Evolutionary conservation across 1,140 invertebrate genomes (phyloP).

Genomic region (Teleopsis dalmanni): DNA sequence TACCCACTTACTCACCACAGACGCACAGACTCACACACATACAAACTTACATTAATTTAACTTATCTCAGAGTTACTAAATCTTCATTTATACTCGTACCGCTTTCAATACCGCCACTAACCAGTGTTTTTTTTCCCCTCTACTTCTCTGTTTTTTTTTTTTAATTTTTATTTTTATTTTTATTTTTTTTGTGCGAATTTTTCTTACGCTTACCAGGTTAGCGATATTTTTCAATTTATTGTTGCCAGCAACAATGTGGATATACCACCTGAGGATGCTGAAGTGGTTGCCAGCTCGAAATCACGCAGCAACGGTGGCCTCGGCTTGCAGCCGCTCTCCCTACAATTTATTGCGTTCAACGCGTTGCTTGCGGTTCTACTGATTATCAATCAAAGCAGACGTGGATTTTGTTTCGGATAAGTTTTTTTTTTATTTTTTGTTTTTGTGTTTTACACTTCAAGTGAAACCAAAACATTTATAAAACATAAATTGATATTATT

Average conservation of each 20-base stretch:
- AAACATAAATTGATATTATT: no score
- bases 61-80: no score
- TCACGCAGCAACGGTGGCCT: constrained; percentile 32
- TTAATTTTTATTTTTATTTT: constrained; percentile 9
- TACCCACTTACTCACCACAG: no score
- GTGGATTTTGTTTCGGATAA: constrained; percentile 7
- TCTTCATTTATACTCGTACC: no score
- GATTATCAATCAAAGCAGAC: constrained; percentile 1
- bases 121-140: neutral
- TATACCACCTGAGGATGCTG: constrained; percentile 38
- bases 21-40: no score
- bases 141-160: no score
- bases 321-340: neutral
- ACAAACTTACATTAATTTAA: no score
- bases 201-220: constrained; percentile 47
- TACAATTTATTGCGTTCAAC: neutral
- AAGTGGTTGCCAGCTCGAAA: constrained; percentile 42
- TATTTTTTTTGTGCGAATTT: constrained; percentile 3
- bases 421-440: no score
- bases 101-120: no score
- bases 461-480: no score
- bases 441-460: no score
- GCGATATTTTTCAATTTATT: constrained; percentile 59
- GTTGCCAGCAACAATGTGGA: constrained; percentile 41
- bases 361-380: neutral